Base-by-base conservation (phyloP, 2,113 vertebrate species). In the Entomyzon cyanotis region DNA sequence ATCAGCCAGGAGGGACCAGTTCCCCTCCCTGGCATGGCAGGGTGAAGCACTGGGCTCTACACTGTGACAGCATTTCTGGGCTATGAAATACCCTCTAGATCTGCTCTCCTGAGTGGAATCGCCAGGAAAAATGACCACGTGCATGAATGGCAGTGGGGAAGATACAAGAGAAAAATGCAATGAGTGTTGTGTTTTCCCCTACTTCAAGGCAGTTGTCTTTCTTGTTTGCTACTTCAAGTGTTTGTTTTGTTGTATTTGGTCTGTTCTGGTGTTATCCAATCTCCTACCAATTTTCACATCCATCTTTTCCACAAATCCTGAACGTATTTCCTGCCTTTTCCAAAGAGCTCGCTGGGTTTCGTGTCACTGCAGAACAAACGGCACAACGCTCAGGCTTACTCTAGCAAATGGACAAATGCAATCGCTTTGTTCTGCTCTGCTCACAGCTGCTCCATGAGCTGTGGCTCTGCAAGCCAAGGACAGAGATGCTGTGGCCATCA, bases 291-390 rank as follows among this genome's bases (percentile, higher is more conserved):
- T 65, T 91, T 94, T 91, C 84, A 81, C 46, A 83, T 91, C 83
- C 71, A 39, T 22, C 55, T 73, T 91, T 88, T 41, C 59, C 46
- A 35, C 33, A 44, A 27, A 28, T 82, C 64, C 67, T 89, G 52
- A 82, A 67, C 20, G 65, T 64, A 90, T 79, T 80, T 77, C 85
- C 80, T 92, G 68, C 69, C 23, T 63, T 89, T 94, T 82, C 89
- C 88, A 42, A 73, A 50, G 87, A 81, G 64, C 81, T 93, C 27
- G 0, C 64, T 52, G 60, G 76, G 56, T 60, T 94, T 94, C 18
- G 5, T 20, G 77, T 73, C 35, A 7, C 15, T 62, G 68, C 69
- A 89, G 93, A 94, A 87, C 94, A 95, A 94, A 95, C 92, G 94
- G 94, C 83, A 86, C 76, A 90, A 50, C 28, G 4, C 50, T 89